These are phyloP conservation scores for Etheostoma nigrum DNA, from an alignment of 2,797 vertebrate species.

Conservation along the genomic window DNA sequence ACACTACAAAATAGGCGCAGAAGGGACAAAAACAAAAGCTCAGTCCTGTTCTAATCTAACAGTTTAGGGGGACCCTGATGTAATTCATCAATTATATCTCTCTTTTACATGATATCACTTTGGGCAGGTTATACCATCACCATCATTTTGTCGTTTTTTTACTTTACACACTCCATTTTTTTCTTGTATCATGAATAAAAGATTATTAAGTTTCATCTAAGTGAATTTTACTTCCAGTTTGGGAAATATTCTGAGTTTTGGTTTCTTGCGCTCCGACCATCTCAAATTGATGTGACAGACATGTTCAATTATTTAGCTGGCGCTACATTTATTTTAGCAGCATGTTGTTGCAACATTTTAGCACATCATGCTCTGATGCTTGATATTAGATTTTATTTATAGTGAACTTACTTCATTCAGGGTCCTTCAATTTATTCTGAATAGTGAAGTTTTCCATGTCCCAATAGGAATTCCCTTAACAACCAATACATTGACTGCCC, in stretches of 20 bases:
- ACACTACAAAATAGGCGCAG: too few relatives aligned
- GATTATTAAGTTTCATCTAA: conserved; percentile 13
- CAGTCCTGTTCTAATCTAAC: too few relatives aligned
- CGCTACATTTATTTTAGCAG: conserved; percentile 23
- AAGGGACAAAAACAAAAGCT: too few relatives aligned
- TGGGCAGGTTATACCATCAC: not conserved
- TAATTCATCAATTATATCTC: too few relatives aligned
- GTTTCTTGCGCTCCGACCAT: not conserved
- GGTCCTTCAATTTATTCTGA: conserved; percentile 14
- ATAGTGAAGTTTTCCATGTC: not conserved
- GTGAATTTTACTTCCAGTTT: not conserved
- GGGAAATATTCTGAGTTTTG: conserved; percentile 21
- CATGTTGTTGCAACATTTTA: conserved; percentile 37
- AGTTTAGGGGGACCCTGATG: too few relatives aligned
- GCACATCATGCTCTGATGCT: conserved; percentile 30
- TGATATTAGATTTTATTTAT: not conserved
- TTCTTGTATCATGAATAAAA: conserved; percentile 12
- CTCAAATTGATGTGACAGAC: conserved; percentile 45
- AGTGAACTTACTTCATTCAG: not conserved
- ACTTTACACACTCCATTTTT: conserved; percentile 1
- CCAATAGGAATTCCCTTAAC: too few relatives aligned
- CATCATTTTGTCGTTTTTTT: not conserved
- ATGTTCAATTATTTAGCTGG: conserved; percentile 39
- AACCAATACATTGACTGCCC: not conserved
- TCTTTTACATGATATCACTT: not conserved